A percentile compares a stretch with the other conserved stretches of the same genome.
Conservation (phyloP, 2,888 invertebrate genomes). For the Pseudoips prasinana region DNA sequence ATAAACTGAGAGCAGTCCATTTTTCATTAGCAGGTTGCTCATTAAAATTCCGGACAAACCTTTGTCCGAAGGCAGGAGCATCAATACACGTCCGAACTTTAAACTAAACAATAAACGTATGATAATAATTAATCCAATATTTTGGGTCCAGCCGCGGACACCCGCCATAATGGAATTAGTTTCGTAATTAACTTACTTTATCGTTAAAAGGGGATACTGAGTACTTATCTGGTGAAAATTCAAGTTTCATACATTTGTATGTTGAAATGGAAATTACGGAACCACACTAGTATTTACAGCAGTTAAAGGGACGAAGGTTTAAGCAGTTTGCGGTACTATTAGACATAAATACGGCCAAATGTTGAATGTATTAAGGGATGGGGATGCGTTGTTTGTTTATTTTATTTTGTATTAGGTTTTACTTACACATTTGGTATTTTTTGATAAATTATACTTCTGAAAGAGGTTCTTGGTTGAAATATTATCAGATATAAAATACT, state of each 20-base stretch:
- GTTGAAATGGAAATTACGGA: constrained; percentile 36
- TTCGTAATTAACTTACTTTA: constrained; percentile 64
- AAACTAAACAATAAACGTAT: constrained; percentile 36
- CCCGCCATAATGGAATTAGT: constrained; percentile 61
- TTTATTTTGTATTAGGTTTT: constrained; percentile 22
- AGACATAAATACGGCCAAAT: constrained; percentile 33
- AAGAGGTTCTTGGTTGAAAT: too few relatives aligned
- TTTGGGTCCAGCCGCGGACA: constrained; percentile 37
- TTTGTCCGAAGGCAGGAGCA: constrained; percentile 15
- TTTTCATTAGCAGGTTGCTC: not conserved
- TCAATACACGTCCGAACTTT: constrained; percentile 27
- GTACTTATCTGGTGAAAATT: constrained; percentile 52
- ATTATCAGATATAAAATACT: too few relatives aligned
- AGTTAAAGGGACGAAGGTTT: constrained; percentile 40
- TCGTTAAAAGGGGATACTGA: constrained; percentile 55
- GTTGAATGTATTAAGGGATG: constrained; percentile 32
- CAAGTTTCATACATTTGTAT: constrained; percentile 46
- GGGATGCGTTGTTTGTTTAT: constrained; percentile 9
- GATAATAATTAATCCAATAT: constrained; percentile 42
- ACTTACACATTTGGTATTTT: too few relatives aligned
- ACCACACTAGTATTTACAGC: constrained; percentile 37
- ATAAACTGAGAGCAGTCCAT: too few relatives aligned
- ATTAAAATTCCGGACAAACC: not conserved
- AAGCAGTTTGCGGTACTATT: constrained; percentile 39
- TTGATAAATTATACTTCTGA: too few relatives aligned